Base-by-base conservation (phyloP, 2,113 vertebrate species). In the Pterocles gutturalis region DNA sequence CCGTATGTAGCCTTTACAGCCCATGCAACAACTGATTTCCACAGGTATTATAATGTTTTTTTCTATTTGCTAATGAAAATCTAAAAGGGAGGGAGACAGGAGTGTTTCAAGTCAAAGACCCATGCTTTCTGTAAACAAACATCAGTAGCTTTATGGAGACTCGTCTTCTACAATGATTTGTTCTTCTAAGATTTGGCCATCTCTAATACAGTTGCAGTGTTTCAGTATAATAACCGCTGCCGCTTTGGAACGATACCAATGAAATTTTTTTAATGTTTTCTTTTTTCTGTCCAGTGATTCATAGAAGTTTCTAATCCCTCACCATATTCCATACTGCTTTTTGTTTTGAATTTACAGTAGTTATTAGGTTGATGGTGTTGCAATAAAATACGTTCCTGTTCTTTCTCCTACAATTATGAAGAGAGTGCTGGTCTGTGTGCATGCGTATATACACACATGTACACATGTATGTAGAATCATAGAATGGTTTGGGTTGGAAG, bases 401-500 rank as follows among this genome's bases (percentile, higher is more conserved):
- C 5, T 65, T 82, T 65, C 16, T 54, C 24, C 10, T 82, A 7
- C 25, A 64, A 33, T 54, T 34, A 41, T 2, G 34, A 22, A 43
- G 25, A 36, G 43, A 61, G 46, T 54, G 41, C 24, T 48, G 19
- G 22, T 67, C 18, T 48, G 6, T 46, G 33, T 28, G 25, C 25
- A 3, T 13, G 28, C 49, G 25, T 24, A 49, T 22, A 41, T 41
- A 1, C 34, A 1, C 28, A 25, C 11, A 15, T 0, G 2, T 18
- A n/a, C 13, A 34, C 2, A 9, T 11, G 45, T 8, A 13, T 31
- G 7, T 7, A 25, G 38, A 38, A 38, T 41, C 38, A 41, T 12
- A 12, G 38, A 41, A 41, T 41, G 38, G 38, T 41, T 41, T 41
- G 38, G 38, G 38, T 41, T 41, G 38, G 38, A 41, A 41, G 38